Evolutionary conservation across 2,113 vertebrate genomes (phyloP), one percentile per base, ranked within the genome.

Genomic region (Barbus barbus): DNA sequence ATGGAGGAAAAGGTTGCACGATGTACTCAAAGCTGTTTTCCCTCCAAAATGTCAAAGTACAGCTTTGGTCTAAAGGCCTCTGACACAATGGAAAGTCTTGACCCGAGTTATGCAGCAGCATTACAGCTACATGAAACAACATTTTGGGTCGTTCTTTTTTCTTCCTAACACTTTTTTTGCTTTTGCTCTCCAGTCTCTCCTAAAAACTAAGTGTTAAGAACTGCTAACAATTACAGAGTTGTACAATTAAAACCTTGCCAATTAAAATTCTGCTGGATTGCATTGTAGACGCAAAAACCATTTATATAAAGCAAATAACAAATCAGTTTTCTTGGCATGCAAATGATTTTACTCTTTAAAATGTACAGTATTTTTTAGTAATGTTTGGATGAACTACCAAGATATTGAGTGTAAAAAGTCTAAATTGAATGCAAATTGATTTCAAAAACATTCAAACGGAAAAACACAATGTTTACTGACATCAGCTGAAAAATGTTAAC

Each of bases 1-100:
- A 26, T 31, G 3, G 63, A 83, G 80, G 51, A 58, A 46, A 83
- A 84, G 86, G 79, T 84, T 46, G 41, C 60, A 31, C 1, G 26
- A 12, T 48, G 73, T 69, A 84, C 58, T 33, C 56, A 41, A 58
- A 78, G 86, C 83, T 14, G 46, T 48, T 48, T 48, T 48, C 13
- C 46, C 46, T 48, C 61, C 22, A 73, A 84, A 79, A 86, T 73
- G 79, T 78, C 86, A 87, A 75, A 81, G 78, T 22, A 16, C 12
- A 84, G 53, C 72, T 63, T 78, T 44, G 53, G 76, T 81, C 69
- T 33, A 82, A 82, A 84, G 71, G 79, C 44, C 78, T 75, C 56
- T 16, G 63, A 78, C 8, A 38, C 53, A 22, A 14, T 26, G 11
- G 9, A 65, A 74, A 83, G 56, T 63, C 67, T 44, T 65, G 60